Evolutionary conservation across 2,888 invertebrate species (phyloP).

Genomic region (Antitype chi): DNA sequence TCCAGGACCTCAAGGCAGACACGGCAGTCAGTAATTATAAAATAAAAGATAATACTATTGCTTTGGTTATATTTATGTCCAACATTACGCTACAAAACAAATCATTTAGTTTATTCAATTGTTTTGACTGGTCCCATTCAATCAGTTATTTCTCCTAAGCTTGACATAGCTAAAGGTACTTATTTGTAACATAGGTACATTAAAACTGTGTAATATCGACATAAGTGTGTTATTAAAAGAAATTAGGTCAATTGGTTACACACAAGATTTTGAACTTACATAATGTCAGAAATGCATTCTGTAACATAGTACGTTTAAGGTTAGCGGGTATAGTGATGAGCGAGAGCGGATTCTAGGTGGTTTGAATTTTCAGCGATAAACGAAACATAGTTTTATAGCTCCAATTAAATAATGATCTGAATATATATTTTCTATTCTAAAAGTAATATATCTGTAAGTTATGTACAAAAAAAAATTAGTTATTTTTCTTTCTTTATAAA

Average conservation of each 20-base stretch:
- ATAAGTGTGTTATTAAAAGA: conserved; percentile 64
- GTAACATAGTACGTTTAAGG: conserved; percentile 52
- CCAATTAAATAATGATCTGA: neutral
- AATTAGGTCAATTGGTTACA: conserved; percentile 75
- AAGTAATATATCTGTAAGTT: neutral
- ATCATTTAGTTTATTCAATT: neutral
- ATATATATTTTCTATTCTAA: neutral
- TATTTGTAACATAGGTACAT: conserved; percentile 54
- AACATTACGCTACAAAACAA: neutral
- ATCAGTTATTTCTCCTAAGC: conserved; percentile 32
- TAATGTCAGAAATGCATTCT: conserved; percentile 71
- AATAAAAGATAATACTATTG: no score
- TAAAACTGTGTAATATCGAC: conserved; percentile 51
- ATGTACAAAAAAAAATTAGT: accelerated
- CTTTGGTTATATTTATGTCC: neutral
- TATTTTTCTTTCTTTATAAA: neutral
- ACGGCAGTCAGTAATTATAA: no score
- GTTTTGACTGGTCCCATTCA: neutral
- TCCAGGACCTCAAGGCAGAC: no score
- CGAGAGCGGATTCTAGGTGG: conserved; percentile 35
- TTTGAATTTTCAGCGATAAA: neutral
- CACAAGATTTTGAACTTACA: conserved; percentile 70
- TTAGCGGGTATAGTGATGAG: conserved; percentile 8
- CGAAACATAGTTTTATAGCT: neutral
- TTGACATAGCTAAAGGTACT: conserved; percentile 31